Evolutionary conservation across 2,113 vertebrate genomes (phyloP).

Genomic region (Pionites leucogaster): DNA sequence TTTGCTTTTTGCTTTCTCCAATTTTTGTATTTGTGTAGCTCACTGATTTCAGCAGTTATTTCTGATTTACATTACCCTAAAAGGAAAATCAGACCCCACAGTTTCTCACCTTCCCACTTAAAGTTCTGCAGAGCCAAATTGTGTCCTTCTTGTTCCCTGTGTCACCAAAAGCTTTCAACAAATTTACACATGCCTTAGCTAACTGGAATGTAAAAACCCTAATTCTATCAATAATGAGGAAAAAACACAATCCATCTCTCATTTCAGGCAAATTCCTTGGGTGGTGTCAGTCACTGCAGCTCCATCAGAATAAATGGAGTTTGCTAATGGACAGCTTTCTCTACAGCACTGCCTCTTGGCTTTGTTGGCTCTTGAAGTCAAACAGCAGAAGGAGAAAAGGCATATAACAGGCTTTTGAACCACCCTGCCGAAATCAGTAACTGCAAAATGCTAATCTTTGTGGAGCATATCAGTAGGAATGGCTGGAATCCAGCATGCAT

Average conservation of each 20-base stretch:
- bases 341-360: background rate
- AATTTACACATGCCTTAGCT: background rate
- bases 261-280: background rate
- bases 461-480: background rate
- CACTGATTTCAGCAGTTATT: background rate
- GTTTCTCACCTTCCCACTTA: background rate
- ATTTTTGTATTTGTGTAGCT: background rate
- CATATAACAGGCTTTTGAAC: background rate
- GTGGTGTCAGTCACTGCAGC: background rate
- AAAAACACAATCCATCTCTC: background rate
- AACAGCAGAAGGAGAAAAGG: background rate
- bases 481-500: background rate
- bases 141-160: background rate
- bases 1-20: slow-evolving; percentile 18
- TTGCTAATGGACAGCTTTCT: background rate
- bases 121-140: background rate
- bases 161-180: slow-evolving; percentile 31
- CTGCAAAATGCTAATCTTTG: background rate
- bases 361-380: background rate
- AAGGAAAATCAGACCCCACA: background rate
- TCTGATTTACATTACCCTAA: background rate
- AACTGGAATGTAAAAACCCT: background rate
- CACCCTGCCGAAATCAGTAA: background rate
- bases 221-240: background rate
- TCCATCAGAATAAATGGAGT: background rate